Base-by-base conservation (phyloP, 30 jellyfish, hydroid and myxozoan species). In the Catostylus mosaicus region DNA sequence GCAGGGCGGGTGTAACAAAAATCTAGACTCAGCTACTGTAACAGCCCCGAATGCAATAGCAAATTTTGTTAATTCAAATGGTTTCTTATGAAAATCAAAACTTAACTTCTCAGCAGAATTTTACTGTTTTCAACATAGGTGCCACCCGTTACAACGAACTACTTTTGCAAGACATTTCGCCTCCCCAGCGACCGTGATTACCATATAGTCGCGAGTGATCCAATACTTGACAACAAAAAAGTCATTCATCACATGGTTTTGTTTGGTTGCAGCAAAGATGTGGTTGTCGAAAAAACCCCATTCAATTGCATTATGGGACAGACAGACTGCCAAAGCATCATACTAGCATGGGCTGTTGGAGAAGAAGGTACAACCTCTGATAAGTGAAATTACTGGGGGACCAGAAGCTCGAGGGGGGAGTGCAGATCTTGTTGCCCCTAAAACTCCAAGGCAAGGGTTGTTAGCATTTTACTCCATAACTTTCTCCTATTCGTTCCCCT, bases 241-340 rank as follows among this genome's bases (percentile, higher is more conserved):
- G 95, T 85, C 46, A 85, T 75, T 23, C 95, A 85, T 63, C 95
- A 85, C 70, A 85, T 85, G 95, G 60, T 75, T 29, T 29, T 85
- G 38, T 37, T 47, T 74, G 95, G 95, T 27, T 85, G 95, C 63
- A 45, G 36, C 6, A 75, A 52, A 24, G 84, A 73, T 30, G 77
- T 62, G 74, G 71, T n/a, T 19, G 50, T 66, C 23, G 87, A 65
- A 26, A 54, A 67, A 59, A 48, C 73, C 18, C 89, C 88, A 2
- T 85, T 38, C 61, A 29, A 65, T 37, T 85, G 95, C 89, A 62
- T 75, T 47, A 73, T 66, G 89, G 95, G 87, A 35, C 72, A 82
- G 66, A 62, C 65, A 31, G 26, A 66, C n/a, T 85, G 95, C 75
- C 47, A 46, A 14, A 85, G 74, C 67, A 26, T 50, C 37, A 37